Percentiles rank a stretch among this genome's conserved stretches.
Evolutionary conservation across 1,140 invertebrate species (phyloP).

Genomic region (Drosophila ironensis): DNA sequence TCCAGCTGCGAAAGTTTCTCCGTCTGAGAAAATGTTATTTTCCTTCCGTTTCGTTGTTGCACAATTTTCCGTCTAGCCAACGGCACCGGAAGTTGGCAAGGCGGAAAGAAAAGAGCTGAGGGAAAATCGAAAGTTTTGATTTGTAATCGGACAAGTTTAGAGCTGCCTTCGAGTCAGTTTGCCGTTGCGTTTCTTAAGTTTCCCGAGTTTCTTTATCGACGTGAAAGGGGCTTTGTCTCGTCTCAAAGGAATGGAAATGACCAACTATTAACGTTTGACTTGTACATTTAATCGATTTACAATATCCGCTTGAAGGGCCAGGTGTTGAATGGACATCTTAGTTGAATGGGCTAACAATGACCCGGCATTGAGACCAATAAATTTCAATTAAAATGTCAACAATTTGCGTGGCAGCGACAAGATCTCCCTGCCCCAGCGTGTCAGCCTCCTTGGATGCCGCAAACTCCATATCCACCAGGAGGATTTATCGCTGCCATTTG

Average conservation of each 20-base stretch:
- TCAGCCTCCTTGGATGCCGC: background rate
- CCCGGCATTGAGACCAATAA: conserved; percentile 21
- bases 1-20: conserved; percentile 46
- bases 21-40: conserved; percentile 13
- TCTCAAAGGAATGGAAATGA: conserved; percentile 10
- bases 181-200: conserved; percentile 19
- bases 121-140: conserved; percentile 73
- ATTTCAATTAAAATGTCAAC: conserved; percentile 70
- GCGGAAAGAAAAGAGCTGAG: conserved; percentile 21
- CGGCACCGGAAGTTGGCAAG: conserved; percentile 46
- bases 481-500: conserved; percentile 70
- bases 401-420: conserved; percentile 33
- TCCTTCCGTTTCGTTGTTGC: conserved; percentile 11
- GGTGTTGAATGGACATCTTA: conserved; percentile 16
- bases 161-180: conserved; percentile 51
- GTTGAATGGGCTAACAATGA: conserved; percentile 7
- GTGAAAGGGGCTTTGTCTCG: conserved; percentile 11
- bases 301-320: conserved; percentile 30
- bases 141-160: conserved; percentile 66
- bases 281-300: conserved; percentile 35
- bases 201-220: conserved; percentile 1
- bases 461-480: background rate
- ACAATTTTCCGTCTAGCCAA: conserved; percentile 49
- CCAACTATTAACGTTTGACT: conserved; percentile 17
- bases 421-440: conserved; percentile 30